Evolutionary conservation across 2,888 invertebrate species (phyloP).

Genomic region (Netelia inedita): DNA sequence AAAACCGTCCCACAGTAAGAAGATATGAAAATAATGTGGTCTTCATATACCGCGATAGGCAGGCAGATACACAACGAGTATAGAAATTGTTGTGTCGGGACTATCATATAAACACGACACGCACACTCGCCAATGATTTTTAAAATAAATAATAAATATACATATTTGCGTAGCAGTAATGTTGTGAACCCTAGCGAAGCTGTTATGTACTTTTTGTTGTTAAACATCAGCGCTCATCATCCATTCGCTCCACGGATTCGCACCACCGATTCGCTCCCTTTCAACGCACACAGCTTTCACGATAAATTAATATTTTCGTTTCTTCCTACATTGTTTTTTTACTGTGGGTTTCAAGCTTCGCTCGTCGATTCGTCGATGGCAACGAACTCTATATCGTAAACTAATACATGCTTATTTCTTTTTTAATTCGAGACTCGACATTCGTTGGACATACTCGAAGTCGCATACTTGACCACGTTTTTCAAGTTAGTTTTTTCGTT

Average conservation of each 20-base stretch:
- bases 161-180: constrained; percentile 10
- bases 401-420: background rate
- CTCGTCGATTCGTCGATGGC: constrained; percentile 45
- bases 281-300: constrained; percentile 22
- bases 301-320: constrained; percentile 40
- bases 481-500: constrained; percentile 53
- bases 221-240: constrained; percentile 34
- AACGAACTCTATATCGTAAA: constrained; percentile 17
- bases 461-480: constrained; percentile 20
- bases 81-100: constrained; percentile 36
- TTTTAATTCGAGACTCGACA: background rate
- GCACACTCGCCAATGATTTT: constrained; percentile 2
- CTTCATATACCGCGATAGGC: constrained; percentile 42
- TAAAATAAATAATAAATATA: constrained; percentile 20
- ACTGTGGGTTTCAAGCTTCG: constrained; percentile 15
- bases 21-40: constrained; percentile 48
- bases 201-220: constrained; percentile 12
- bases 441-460: constrained; percentile 3
- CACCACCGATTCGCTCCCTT: constrained; percentile 46
- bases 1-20: constrained; percentile 34
- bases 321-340: constrained; percentile 17
- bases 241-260: constrained; percentile 45
- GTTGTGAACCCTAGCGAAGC: constrained; percentile 7
- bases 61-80: constrained; percentile 42
- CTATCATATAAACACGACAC: constrained; percentile 32